These are phyloP conservation scores for Pollenia griseotomentosa DNA, from an alignment of 2,888 invertebrate species.

Conservation along the genomic window DNA sequence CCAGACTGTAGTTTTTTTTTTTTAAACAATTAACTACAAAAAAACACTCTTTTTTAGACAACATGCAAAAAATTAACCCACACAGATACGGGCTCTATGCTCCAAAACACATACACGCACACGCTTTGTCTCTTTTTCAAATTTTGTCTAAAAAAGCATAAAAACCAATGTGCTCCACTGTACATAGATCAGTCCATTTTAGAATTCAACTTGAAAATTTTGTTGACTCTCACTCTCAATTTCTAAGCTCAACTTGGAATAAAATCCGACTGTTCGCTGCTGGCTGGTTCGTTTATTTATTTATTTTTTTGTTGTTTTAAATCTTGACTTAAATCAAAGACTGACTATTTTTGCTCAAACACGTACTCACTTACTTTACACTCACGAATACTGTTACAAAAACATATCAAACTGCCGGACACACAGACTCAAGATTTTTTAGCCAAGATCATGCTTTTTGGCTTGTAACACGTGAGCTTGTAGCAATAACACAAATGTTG, in stretches of 20 bases:
- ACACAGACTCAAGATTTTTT: neutral
- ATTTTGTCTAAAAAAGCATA: slow-evolving; percentile 42
- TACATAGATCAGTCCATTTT: slow-evolving; percentile 23
- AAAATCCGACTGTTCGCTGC: neutral
- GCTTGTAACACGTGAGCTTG: slow-evolving; percentile 64
- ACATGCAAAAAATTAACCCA: slow-evolving; percentile 56
- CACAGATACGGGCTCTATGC: slow-evolving; percentile 24
- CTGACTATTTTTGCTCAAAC: slow-evolving; percentile 8
- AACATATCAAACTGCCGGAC: neutral
- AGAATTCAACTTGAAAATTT: neutral
- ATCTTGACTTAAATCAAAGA: slow-evolving; percentile 5
- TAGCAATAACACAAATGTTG: neutral
- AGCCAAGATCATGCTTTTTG: slow-evolving; percentile 25
- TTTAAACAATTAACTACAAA: slow-evolving; percentile 37
- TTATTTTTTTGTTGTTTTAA: slow-evolving; percentile 3
- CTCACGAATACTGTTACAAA: slow-evolving; percentile 1
- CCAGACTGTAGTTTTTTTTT: slow-evolving; percentile 44
- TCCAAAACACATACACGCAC: slow-evolving; percentile 23
- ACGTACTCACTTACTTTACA: slow-evolving; percentile 29
- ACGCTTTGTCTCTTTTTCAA: neutral
- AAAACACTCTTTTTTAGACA: slow-evolving; percentile 54
- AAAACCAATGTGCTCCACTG: slow-evolving; percentile 44
- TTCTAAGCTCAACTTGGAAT: slow-evolving; percentile 64
- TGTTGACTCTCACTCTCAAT: slow-evolving; percentile 65
- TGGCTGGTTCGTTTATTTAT: neutral